A percentile compares a stretch with the other conserved stretches of the same genome.
Conservation (phyloP, 23 tunicate genomes). For the Halocynthia roretzi region DNA sequence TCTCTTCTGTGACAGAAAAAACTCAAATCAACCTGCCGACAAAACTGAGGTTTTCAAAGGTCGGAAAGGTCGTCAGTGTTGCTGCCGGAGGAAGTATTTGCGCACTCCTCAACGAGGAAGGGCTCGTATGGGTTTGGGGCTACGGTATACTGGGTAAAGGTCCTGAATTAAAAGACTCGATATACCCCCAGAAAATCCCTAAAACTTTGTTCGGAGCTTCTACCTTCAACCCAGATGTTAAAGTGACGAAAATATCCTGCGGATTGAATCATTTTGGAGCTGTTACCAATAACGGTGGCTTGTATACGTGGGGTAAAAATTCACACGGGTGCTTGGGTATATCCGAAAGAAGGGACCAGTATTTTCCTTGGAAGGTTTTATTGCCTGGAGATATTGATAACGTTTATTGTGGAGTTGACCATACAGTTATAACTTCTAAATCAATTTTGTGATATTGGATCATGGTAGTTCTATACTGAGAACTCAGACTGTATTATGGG, state of each 20-base stretch:
- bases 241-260: slow-evolving; percentile 40
- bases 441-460: slow-evolving; percentile 33
- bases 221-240: slow-evolving; percentile 35
- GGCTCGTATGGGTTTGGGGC: slow-evolving; percentile 93
- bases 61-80: slow-evolving; percentile 38
- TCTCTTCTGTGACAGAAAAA: slow-evolving; percentile 56
- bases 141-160: slow-evolving; percentile 92
- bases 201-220: slow-evolving; percentile 60
- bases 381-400: slow-evolving; percentile 37
- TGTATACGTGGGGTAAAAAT: slow-evolving; percentile 89
- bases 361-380: slow-evolving; percentile 86
- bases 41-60: slow-evolving; percentile 36
- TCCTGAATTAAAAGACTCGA: slow-evolving; percentile 35
- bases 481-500: no score
- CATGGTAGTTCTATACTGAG: no score
- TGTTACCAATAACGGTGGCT: slow-evolving; percentile 58
- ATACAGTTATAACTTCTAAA: slow-evolving; percentile 53
- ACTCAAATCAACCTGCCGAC: slow-evolving; percentile 55
- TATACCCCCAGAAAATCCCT: slow-evolving; percentile 53
- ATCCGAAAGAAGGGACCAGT: slow-evolving; percentile 36
- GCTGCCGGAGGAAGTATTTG: slow-evolving; percentile 66
- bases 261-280: slow-evolving; percentile 74
- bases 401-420: slow-evolving; percentile 80
- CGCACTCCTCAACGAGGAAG: slow-evolving; percentile 47
- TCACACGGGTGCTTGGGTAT: slow-evolving; percentile 68